Percentiles rank a stretch among this genome's conserved stretches.
These are phyloP conservation scores for Melanophora roralis DNA, from an alignment of 2,888 invertebrate species.

Conservation along the genomic window DNA sequence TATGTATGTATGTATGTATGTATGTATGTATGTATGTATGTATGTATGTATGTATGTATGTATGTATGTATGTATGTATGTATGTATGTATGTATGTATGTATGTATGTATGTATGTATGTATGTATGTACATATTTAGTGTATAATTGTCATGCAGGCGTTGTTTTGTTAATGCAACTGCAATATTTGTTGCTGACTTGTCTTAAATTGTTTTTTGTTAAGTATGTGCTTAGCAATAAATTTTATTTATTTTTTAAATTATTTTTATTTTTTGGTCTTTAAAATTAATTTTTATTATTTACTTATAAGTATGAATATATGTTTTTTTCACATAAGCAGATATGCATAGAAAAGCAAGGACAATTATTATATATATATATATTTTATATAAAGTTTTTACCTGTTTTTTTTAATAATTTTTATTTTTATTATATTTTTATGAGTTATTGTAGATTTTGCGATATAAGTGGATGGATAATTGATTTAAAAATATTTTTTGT, in stretches of 20 bases:
- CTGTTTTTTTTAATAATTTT: conserved; percentile 40
- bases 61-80: not conserved
- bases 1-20: too few relatives aligned
- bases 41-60: not conserved
- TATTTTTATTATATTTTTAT: conserved; percentile 40
- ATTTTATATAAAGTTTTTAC: conserved; percentile 43
- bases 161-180: too few relatives aligned
- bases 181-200: conserved; percentile 17
- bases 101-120: too few relatives aligned
- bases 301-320: conserved; percentile 30
- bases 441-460: conserved; percentile 60
- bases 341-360: conserved; percentile 64
- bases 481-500: conserved; percentile 57
- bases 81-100: too few relatives aligned
- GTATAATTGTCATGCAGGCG: too few relatives aligned
- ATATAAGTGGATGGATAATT: conserved; percentile 68
- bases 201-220: conserved; percentile 12
- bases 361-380: conserved; percentile 57
- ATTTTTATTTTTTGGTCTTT: conserved; percentile 27
- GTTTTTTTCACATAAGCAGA: too few relatives aligned
- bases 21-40: too few relatives aligned
- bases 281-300: conserved; percentile 34
- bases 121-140: too few relatives aligned
- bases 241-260: conserved; percentile 2
- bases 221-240: conserved; percentile 39